Evolutionary conservation across 1,140 invertebrate genomes (phyloP), one percentile per base, ranked within the genome.

Genomic region (Babylonia areolata): DNA sequence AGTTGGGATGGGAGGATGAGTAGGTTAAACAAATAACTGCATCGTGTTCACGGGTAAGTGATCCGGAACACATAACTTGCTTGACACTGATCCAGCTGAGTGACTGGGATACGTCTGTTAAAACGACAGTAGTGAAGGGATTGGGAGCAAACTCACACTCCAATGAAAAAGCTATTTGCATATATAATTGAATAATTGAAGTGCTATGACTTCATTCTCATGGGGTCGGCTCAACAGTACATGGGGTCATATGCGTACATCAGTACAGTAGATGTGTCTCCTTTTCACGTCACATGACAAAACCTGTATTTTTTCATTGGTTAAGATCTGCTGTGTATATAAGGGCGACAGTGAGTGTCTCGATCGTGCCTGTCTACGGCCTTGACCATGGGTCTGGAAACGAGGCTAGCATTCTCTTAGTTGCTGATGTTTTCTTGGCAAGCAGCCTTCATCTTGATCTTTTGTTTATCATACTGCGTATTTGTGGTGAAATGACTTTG

Each of bases 391-490:
- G 75, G 33, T 15, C 23, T 46, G 82, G 75, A 84, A 84, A 39
- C 82, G 82, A 84, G 82, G 82, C 82, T 73, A 58, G 64, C 82
- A 84, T 84, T 84, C 82, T 73, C 82, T 39, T 84, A 84, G 64
- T 73, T 69, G 64, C 69, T 73, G 69, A 69, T 84, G 82, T 73
- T 84, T 84, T 73, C 82, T 84, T 84, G 82, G 82, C 82, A 73
- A 73, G 64, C 69, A 42, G 82, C 82, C 82, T 64, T 58, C 78
- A 84, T 84, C 82, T 73, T 84, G 39, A 37, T 73, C 37, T 84
- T 69, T 71, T 84, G 40, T 73, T 73, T 33, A 69, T 84, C 17
- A 42, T 73, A 84, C 82, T 84, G 64, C 82, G 82, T 73, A 84
- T 28, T 73, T 84, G 71, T 71, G 64, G 37, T 2, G 69, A 73